Evolutionary conservation across 2,797 vertebrate species (phyloP).

Genomic region (Dromococcyx pavoninus): DNA sequence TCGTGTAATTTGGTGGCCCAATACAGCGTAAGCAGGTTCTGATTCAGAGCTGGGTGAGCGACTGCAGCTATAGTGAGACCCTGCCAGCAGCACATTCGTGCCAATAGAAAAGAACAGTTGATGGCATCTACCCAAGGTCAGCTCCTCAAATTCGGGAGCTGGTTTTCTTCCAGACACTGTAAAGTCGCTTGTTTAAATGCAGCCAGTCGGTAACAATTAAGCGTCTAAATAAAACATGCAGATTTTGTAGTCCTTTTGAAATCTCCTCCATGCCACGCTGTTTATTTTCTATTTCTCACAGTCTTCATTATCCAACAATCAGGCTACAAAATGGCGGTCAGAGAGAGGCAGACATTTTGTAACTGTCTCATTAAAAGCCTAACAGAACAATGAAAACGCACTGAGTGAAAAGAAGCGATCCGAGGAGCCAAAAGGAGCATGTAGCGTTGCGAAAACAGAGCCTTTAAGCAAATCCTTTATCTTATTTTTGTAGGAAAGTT

Average conservation of each 20-base stretch:
- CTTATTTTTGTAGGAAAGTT: not conserved
- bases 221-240: slow-evolving; percentile 69
- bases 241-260: slow-evolving; percentile 69
- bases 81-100: slow-evolving; percentile 74
- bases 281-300: slow-evolving; percentile 53
- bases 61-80: slow-evolving; percentile 7
- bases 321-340: slow-evolving; percentile 74
- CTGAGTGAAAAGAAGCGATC: not conserved
- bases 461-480: not conserved
- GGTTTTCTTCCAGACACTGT: slow-evolving; percentile 75
- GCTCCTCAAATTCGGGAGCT: slow-evolving; percentile 75
- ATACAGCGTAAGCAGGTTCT: slow-evolving; percentile 39
- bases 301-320: slow-evolving; percentile 55
- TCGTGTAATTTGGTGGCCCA: not conserved
- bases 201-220: slow-evolving; percentile 77
- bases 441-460: rapidly evolving
- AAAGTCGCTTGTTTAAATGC: slow-evolving; percentile 74
- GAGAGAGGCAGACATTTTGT: slow-evolving; percentile 71
- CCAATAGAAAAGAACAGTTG: slow-evolving; percentile 78
- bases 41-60: slow-evolving; percentile 36
- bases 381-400: not conserved
- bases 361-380: slow-evolving; percentile 16
- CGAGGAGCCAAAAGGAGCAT: not conserved
- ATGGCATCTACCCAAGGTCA: slow-evolving; percentile 80
- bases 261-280: slow-evolving; percentile 38